Evolutionary conservation across 1,140 invertebrate genomes (phyloP), one percentile per base, ranked within the genome.

Genomic region (Drosophila tristis): DNA sequence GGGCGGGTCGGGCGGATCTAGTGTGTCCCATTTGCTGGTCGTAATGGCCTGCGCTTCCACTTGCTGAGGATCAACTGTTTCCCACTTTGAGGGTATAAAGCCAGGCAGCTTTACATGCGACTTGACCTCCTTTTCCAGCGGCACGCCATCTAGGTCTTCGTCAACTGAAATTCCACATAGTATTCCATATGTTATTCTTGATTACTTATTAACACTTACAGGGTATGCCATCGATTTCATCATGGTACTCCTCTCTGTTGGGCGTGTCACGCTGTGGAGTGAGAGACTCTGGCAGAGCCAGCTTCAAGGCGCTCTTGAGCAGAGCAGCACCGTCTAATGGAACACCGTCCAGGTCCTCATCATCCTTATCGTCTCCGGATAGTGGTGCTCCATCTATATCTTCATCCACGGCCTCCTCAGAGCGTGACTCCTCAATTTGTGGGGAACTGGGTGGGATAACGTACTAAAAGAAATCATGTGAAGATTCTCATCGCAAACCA

Each of bases 1-100:
- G 11, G 91, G 91, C 0, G 91, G 87, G 54, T 91, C 78, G n/a
- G 91, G 91, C 0, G 91, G 90, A 77, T 93, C 92, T 16, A 93
- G 59, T 15, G 93, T 89, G 89, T 98, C 97, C 97, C 97, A 98
- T 91, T 97, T 97, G 65, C 96, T 97, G 2, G 96, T 97, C 2
- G 97, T 97, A 93, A 97, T 97, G 20, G 96, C 97, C 92, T 97
- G 96, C 13, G 96, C 96, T 92, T 97, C 96, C 26, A 92, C 85
- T 48, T 92, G 89, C 90, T 97, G 95, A 2, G 96, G 96, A 93
- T 98, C 97, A 5, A 99, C 96, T 26, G 96, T 98, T 94, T 99
- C 98, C 98, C 98, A 99, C 91, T 97, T 97, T 0, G 98, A 98
- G 7, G 96, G 96, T 43, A 98, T 95, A 93, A 97, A 97, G 39